Evolutionary conservation across 2,113 vertebrate genomes (phyloP).

Genomic region (Peucedramus taeniatus): DNA sequence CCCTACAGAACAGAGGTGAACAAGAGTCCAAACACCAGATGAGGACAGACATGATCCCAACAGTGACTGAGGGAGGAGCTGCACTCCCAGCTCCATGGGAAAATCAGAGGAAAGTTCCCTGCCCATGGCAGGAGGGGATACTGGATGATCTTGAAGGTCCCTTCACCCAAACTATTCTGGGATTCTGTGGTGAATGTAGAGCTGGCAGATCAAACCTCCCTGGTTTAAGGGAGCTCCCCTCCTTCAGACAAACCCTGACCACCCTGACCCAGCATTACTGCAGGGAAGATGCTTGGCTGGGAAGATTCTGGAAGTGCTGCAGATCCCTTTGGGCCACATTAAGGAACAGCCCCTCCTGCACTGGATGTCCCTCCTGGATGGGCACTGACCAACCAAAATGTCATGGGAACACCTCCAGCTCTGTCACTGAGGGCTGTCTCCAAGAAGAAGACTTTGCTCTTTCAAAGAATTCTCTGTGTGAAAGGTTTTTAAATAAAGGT

Average conservation of each 20-base stretch:
- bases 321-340: not conserved
- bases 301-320: not conserved
- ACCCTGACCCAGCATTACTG: fast-evolving
- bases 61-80: not conserved
- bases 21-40: not conserved
- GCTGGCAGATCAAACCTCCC: not conserved
- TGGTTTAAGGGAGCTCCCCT: not conserved
- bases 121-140: not conserved
- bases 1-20: no score
- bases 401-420: not conserved
- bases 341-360: not conserved
- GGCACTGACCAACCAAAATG: not conserved
- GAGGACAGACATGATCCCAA: not conserved
- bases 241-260: not conserved
- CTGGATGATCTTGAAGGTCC: not conserved
- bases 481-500: not conserved
- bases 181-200: not conserved
- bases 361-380: not conserved
- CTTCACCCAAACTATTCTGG: not conserved
- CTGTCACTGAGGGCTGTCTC: not conserved
- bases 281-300: not conserved
- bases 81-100: not conserved
- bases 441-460: not conserved
- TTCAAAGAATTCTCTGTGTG: not conserved
- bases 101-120: not conserved